Evolutionary conservation across 2,797 vertebrate genomes (phyloP), one percentile per base, ranked within the genome.

Genomic region (Channallabes apus): DNA sequence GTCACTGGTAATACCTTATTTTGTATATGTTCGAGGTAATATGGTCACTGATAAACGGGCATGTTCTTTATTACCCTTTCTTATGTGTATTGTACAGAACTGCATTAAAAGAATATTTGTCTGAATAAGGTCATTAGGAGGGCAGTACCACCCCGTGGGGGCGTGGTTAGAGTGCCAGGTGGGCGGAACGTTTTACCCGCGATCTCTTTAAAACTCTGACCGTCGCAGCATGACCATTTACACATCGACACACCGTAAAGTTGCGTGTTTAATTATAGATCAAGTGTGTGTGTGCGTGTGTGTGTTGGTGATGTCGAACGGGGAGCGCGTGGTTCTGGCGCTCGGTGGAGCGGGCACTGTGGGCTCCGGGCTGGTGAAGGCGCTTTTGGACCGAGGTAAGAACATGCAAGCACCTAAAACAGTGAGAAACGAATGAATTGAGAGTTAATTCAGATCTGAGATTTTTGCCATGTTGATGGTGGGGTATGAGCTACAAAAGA

Each of bases 301-400:
- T 54, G 80, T 75, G 71, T 62, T 14, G 38, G 82, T 73, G 76
- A 95, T 95, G 95, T 91, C 93, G 12, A 94, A 94, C 83, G 92
- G 94, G 8, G 93, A 94, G 68, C 90, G 94, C 69, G 90, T 95
- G 6, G 96, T 95, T 71, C 85, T 96, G 3, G 94, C 91, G n/a
- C 94, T 96, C 14, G 94, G 95, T 3, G 96, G 96, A 83, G 95
- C 96, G 17, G 96, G 96, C 6, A 95, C 92, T 0, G 96, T 97
- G 87, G 96, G 96, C 38, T 96, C 95, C 1, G 95, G 95, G 18
- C 87, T 95, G 4, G 95, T 95, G 3, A 95, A 93, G 89, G 93
- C 91, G 0, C 93, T 95, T 68, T 92, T 95, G 90, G 96, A 95
- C 71, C 96, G 94, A 95, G 96, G 96, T 97, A 94, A 92, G 93